Percentiles rank a stretch among this genome's conserved stretches.
Evolutionary conservation across 2,797 vertebrate genomes (phyloP).

Genomic region (Characodon lateralis): DNA sequence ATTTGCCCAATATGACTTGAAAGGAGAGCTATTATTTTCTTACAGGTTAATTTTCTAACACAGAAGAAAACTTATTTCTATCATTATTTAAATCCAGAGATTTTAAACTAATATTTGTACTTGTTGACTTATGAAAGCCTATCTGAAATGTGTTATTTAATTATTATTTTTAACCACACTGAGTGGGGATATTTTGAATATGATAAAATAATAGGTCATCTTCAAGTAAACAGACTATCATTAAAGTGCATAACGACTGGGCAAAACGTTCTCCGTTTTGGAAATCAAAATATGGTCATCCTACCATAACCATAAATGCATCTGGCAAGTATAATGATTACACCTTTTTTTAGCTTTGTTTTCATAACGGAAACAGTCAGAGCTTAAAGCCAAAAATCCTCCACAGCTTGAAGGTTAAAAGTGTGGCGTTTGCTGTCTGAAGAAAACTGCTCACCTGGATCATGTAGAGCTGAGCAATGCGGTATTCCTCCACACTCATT

Average conservation of each 20-base stretch:
- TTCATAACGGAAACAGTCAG: not conserved
- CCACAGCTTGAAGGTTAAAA: not conserved
- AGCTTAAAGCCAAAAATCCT: not conserved
- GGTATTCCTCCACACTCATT: slow-evolving; percentile 98
- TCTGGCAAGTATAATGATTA: not conserved
- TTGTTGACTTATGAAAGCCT: not conserved
- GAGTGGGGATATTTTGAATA: not conserved
- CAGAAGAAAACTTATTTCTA: too few species aligned
- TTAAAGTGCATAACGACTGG: not conserved
- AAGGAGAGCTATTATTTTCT: not conserved
- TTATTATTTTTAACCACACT: not conserved
- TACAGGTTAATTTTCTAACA: too few species aligned
- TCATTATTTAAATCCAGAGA: too few species aligned
- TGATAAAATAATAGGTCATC: not conserved
- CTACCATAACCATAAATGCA: not conserved
- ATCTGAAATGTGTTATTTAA: not conserved
- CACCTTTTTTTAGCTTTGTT: not conserved
- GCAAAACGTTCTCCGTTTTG: not conserved
- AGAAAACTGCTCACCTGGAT: slow-evolving; percentile 87
- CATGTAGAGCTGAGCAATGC: slow-evolving; percentile 99
- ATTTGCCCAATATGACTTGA: too few species aligned
- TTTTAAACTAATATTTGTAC: not conserved
- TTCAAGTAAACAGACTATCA: not conserved
- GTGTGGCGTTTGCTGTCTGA: not conserved
- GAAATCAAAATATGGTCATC: not conserved